These are phyloP conservation scores for Chiloscyllium punctatum DNA, from an alignment of 2,797 vertebrate genomes.

Conservation along the genomic window DNA sequence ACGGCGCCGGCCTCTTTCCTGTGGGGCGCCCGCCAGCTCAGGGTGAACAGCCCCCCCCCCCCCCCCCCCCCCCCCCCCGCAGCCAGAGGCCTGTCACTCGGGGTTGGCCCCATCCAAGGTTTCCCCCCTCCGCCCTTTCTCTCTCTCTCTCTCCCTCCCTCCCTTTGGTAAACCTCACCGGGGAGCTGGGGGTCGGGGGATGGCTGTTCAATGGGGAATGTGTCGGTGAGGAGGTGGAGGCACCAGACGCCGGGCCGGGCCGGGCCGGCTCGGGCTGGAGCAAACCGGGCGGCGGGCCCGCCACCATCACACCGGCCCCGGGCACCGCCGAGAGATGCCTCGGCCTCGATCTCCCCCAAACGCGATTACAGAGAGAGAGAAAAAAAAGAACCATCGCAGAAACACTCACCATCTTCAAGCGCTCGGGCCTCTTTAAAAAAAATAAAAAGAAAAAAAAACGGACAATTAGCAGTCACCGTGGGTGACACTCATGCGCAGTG, in stretches of 20 bases:
- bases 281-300: background rate
- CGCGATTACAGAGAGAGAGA: background rate
- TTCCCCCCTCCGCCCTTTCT: constrained; percentile 9
- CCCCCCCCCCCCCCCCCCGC: no score
- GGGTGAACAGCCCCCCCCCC: no score
- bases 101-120: background rate
- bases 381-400: background rate
- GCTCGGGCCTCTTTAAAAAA: constrained; percentile 35
- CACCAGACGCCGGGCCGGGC: background rate
- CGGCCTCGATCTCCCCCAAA: background rate
- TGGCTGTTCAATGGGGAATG: background rate
- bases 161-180: background rate
- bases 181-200: constrained; percentile 35
- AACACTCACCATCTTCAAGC: constrained; percentile 35
- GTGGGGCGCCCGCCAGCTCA: constrained; percentile 35
- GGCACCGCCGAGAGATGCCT: background rate
- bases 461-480: constrained; percentile 35
- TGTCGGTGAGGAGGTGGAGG: background rate
- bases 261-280: background rate
- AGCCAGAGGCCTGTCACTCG: background rate
- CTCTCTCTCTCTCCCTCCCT: no score
- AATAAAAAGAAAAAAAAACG: constrained; percentile 22
- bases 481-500: constrained; percentile 35
- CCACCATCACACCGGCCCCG: no score
- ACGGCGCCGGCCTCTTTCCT: constrained; percentile 46